Conservation (phyloP, 1,140 invertebrate species). For the Coelopa frigida region DNA sequence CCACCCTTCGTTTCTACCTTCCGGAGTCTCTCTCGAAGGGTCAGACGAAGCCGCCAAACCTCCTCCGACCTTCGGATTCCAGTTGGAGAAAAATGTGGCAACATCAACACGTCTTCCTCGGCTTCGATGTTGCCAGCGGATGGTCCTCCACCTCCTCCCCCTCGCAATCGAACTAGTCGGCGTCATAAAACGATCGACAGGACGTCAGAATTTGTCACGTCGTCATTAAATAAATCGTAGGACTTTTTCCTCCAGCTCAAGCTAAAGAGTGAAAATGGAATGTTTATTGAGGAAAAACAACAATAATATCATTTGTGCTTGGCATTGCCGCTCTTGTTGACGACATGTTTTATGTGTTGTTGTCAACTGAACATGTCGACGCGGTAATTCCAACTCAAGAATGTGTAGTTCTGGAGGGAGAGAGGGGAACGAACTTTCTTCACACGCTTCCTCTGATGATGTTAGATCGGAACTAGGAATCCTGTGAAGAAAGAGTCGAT, state of each 20-base stretch:
- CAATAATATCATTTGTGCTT: neutral
- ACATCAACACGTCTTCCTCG: slow-evolving; percentile 4
- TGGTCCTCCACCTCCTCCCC: neutral
- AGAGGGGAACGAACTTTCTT: no score
- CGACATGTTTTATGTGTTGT: neutral
- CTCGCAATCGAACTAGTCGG: neutral
- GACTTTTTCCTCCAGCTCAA: neutral
- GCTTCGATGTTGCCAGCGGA: neutral
- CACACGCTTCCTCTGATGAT: no score
- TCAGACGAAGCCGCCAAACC: no score
- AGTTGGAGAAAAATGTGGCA: slow-evolving; percentile 6
- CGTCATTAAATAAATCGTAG: slow-evolving; percentile 2
- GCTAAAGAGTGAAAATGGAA: no score
- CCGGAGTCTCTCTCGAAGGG: no score
- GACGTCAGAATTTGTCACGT: slow-evolving; percentile 5
- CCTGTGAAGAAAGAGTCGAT: no score
- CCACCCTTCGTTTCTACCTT: no score
- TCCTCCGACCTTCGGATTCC: neutral
- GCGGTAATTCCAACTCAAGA: no score
- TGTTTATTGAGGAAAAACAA: no score
- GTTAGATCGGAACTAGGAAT: no score
- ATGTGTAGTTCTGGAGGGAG: no score
- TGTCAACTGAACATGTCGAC: neutral
- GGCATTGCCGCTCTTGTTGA: slow-evolving; percentile 3
- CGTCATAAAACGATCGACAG: neutral